These are phyloP conservation scores for Eudyptes chrysolophus DNA, from an alignment of 2,113 vertebrate species.

Conservation along the genomic window DNA sequence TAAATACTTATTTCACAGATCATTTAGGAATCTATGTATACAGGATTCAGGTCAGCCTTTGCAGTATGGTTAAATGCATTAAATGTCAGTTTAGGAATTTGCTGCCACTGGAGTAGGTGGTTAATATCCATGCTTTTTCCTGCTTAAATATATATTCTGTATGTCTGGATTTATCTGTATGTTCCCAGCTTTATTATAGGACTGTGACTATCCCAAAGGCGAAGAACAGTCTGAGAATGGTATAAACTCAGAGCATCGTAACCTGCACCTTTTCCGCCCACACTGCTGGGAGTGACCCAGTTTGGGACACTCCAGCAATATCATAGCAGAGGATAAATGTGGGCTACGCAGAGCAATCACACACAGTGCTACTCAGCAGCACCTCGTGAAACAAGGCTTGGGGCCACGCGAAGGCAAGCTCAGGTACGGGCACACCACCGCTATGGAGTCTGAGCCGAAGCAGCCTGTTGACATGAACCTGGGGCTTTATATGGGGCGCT, in stretches of 20 bases:
- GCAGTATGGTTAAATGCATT: not conserved
- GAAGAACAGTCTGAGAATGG: not conserved
- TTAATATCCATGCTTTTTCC: not conserved
- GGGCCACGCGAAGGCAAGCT: accelerated
- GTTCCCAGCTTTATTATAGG: not conserved
- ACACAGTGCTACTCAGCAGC: not conserved
- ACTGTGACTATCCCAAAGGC: not conserved
- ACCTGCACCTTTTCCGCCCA: not conserved
- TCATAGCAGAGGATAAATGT: not conserved
- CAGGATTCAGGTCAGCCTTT: not conserved
- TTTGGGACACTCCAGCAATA: too few relatives aligned
- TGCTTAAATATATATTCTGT: not conserved
- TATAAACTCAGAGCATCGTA: not conserved
- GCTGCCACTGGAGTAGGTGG: not conserved
- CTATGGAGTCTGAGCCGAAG: too few relatives aligned
- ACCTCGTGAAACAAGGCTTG: too few relatives aligned
- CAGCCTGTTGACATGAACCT: not conserved
- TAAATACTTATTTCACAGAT: not conserved
- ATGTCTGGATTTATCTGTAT: not conserved
- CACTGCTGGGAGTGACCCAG: not conserved
- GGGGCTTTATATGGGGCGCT: accelerated
- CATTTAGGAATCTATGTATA: not conserved
- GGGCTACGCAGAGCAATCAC: accelerated
- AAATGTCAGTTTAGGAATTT: not conserved
- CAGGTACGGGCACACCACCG: too few relatives aligned